A percentile compares a stretch with the other conserved stretches of the same genome.
These are phyloP conservation scores for Drosophila pegasa DNA, from an alignment of 2,888 invertebrate genomes.

Conservation along the genomic window DNA sequence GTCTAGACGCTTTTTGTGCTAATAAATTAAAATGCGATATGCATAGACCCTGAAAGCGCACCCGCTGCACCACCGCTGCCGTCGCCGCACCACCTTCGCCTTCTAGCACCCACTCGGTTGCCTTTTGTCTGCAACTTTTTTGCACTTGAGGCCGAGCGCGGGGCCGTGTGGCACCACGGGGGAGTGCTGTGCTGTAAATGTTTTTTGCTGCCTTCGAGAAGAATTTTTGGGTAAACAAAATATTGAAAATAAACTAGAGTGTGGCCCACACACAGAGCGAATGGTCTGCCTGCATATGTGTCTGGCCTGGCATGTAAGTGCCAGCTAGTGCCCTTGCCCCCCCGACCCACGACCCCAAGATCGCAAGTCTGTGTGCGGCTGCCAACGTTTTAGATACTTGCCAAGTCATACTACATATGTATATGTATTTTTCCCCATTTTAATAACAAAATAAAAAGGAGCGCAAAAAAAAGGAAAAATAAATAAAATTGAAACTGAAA, in stretches of 20 bases:
- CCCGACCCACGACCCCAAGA: slow-evolving; percentile 6
- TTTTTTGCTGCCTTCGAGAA: slow-evolving; percentile 32
- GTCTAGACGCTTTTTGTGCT: slow-evolving; percentile 79
- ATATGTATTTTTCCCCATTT: slow-evolving; percentile 37
- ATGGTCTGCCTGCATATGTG: slow-evolving; percentile 52
- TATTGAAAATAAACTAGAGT: slow-evolving; percentile 72
- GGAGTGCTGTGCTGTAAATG: slow-evolving; percentile 44
- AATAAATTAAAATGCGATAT: slow-evolving; percentile 81
- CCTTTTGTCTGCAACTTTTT: slow-evolving; percentile 69
- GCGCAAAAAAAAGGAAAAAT: slow-evolving; percentile 4
- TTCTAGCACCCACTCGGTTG: slow-evolving; percentile 36
- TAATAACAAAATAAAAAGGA: slow-evolving; percentile 48
- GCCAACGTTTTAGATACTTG: slow-evolving; percentile 70
- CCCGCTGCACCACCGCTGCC: slow-evolving; percentile 28
- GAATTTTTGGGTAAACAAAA: slow-evolving; percentile 70
- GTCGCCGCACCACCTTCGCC: slow-evolving; percentile 16
- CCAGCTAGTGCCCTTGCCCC: slow-evolving; percentile 27
- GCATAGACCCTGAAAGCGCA: slow-evolving; percentile 60
- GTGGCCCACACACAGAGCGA: slow-evolving; percentile 15
- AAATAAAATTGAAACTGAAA: slow-evolving; percentile 38
- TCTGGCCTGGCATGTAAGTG: slow-evolving; percentile 59
- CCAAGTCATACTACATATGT: slow-evolving; percentile 62
- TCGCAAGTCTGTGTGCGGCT: slow-evolving; percentile 15
- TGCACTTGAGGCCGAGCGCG: slow-evolving; percentile 28
- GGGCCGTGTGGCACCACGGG: slow-evolving; percentile 12